A percentile compares a stretch with the other conserved stretches of the same genome.
Evolutionary conservation across 2,113 vertebrate species (phyloP).

Genomic region (Synodontis membranacea): DNA sequence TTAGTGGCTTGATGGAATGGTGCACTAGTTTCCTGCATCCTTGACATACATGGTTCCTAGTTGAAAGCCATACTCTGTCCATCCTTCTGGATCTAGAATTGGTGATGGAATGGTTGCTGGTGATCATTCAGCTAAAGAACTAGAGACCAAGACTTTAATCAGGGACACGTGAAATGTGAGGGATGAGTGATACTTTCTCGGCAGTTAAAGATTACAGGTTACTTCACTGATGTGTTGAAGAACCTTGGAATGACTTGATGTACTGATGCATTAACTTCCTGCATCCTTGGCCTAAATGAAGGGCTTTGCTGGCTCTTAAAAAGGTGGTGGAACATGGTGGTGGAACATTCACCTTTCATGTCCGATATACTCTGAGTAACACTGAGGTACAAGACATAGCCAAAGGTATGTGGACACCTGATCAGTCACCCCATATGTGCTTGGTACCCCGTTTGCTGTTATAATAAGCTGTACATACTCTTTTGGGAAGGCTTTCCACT

Average conservation of each 20-base stretch:
- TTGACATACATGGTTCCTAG: neutral
- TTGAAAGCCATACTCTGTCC: conserved; percentile 1
- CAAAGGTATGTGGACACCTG: neutral
- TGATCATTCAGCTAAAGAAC: neutral
- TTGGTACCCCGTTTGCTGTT: neutral
- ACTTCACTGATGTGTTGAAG: neutral
- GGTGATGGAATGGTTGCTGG: neutral
- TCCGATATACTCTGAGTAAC: neutral
- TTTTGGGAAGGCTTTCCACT: neutral
- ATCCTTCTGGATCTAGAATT: neutral
- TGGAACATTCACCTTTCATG: no score
- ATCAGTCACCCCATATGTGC: neutral
- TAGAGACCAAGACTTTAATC: neutral
- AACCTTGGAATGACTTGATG: neutral
- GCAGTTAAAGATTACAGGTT: neutral
- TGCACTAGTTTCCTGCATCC: neutral
- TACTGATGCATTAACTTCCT: neutral
- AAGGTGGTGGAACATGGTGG: neutral
- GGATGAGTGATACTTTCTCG: neutral
- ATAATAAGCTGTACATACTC: neutral
- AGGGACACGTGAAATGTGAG: neutral
- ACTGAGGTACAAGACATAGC: neutral
- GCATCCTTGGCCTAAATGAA: neutral
- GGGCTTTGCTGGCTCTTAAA: neutral
- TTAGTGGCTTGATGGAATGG: neutral